These are phyloP conservation scores for Sminthurinus signatus DNA, from an alignment of 1,140 invertebrate species.

Conservation along the genomic window DNA sequence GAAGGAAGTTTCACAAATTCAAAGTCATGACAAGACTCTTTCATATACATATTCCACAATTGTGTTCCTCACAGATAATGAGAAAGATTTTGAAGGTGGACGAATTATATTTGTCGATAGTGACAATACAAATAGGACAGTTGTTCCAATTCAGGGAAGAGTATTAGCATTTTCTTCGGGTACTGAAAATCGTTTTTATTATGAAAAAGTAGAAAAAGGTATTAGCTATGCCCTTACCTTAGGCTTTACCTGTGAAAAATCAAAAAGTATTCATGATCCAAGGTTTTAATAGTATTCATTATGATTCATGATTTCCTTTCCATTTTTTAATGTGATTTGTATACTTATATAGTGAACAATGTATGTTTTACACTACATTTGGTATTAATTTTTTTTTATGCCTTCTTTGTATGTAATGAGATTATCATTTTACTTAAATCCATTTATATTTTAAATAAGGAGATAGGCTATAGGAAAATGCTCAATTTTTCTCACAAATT, in stretches of 20 bases:
- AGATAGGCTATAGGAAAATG: too few species aligned
- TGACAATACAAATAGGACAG: conserved; percentile 55
- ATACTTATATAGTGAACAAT: too few species aligned
- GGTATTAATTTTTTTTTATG: too few species aligned
- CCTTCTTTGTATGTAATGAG: too few species aligned
- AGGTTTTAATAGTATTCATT: conserved; percentile 15
- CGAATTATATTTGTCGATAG: conserved; percentile 72
- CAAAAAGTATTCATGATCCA: conserved; percentile 28
- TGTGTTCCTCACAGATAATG: conserved; percentile 69
- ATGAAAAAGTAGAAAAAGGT: conserved; percentile 70
- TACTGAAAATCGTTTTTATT: conserved; percentile 71
- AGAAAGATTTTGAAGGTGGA: conserved; percentile 69
- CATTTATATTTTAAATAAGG: too few species aligned
- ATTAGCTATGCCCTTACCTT: conserved; percentile 71
- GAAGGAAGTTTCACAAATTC: conserved; percentile 50
- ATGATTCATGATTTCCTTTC: too few species aligned
- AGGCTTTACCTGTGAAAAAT: conserved; percentile 81
- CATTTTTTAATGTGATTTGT: too few species aligned
- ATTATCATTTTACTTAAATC: too few species aligned
- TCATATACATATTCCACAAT: conserved; percentile 74
- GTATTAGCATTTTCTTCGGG: conserved; percentile 80
- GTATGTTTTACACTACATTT: too few species aligned
- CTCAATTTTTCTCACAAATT: too few species aligned
- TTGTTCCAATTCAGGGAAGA: conserved; percentile 64
- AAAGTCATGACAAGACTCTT: neutral